Evolutionary conservation across 1,140 invertebrate species (phyloP), one percentile per base, ranked within the genome.

Genomic region (Ceratosolen solmsi): DNA sequence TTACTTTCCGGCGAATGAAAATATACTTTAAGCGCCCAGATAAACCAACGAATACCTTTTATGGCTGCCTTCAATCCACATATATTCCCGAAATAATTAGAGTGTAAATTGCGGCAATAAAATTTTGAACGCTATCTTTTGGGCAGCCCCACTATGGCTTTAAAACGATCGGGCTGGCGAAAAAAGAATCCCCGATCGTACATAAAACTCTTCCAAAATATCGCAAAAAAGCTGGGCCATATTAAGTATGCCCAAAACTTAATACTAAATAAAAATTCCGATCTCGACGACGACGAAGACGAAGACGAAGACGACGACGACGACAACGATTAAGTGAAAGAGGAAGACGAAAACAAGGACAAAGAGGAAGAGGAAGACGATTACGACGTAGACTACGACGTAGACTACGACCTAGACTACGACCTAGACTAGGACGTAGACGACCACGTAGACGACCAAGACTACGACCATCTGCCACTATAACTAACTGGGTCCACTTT

Each of bases 21-120:
- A 56, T 81, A 51, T 75, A 49, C 51, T 81, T 79, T 51, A 30
- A 20, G 25, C n/a, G 68, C 17, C 25, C 33, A 51, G 41, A 77
- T 46, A 77, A 77, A 56, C 36, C 56, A 46, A 30, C 30, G 22
- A 60, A 56, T 46, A 83, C 81, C 77, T 82, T 83, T 83, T 85
- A 80, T 36, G 72, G 72, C 0, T 74, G 2, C 49, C 41, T 51
- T 74, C 72, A 80, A 75, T 70, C 68, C 82, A 49, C 22, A 77
- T 65, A 78, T 49, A 58, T 72, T 41, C 70, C n/a, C 11, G 36
- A 73, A 80, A 80, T 80, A 80, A 80, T 80, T 80, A 74, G 79
- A 74, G 71, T 80, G 71, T 68, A 80, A 80, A 80, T 81, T 60
- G 56, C 17, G 79, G 72, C 38, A 81, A 81, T 81, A 81, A 81